Evolutionary conservation across 1,140 invertebrate species (phyloP).

Genomic region (Eupristina koningsbergeri): DNA sequence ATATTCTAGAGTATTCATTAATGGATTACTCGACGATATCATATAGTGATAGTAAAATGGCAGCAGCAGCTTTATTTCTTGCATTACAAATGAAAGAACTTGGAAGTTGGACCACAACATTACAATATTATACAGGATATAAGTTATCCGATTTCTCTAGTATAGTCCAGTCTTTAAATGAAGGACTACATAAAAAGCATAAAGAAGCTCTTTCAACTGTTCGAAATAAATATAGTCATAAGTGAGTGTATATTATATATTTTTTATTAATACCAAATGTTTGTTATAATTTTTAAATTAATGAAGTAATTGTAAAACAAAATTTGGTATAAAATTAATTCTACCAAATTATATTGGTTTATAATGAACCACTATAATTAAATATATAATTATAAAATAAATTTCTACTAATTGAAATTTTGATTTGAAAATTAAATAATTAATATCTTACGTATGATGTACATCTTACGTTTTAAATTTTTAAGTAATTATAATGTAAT

Average conservation of each 20-base stretch:
- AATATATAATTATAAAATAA: no score
- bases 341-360: no score
- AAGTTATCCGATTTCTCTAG: slow-evolving; percentile 82
- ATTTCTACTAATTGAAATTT: no score
- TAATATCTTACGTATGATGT: no score
- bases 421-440: no score
- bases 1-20: slow-evolving; percentile 92
- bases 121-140: slow-evolving; percentile 92
- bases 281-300: neutral
- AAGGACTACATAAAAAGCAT: slow-evolving; percentile 82
- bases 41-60: slow-evolving; percentile 89
- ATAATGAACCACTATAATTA: no score
- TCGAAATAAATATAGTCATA: slow-evolving; percentile 94
- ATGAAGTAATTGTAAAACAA: no score
- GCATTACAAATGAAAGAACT: slow-evolving; percentile 89
- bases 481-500: no score
- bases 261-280: neutral
- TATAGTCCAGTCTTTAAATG: slow-evolving; percentile 83
- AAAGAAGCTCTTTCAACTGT: slow-evolving; percentile 87
- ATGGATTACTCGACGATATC: slow-evolving; percentile 91
- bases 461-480: no score
- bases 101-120: slow-evolving; percentile 83
- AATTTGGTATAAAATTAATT: no score
- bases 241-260: slow-evolving; percentile 74
- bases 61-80: slow-evolving; percentile 87